Conservation (phyloP, 2,113 vertebrate species). For the Copsychus sechellarum region DNA sequence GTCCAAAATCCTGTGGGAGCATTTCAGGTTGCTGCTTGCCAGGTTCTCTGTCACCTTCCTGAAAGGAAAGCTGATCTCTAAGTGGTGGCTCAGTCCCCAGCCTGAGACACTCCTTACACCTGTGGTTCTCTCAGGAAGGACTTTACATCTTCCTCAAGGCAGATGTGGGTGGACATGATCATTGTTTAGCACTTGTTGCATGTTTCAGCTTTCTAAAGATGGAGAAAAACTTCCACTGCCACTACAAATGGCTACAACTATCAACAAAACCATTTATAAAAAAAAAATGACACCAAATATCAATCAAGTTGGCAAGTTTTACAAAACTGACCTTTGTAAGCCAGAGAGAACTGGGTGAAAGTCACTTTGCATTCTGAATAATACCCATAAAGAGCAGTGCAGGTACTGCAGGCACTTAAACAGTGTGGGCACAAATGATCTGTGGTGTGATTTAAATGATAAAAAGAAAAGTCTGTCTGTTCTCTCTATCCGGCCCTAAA, state of each 20-base stretch:
- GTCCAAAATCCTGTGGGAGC: neutral
- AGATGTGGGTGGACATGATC: neutral
- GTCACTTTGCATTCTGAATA: constrained; percentile 4
- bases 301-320: constrained; percentile 68
- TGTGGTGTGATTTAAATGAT: neutral
- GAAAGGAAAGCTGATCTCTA: neutral
- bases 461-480: neutral
- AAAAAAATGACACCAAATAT: constrained; percentile 47
- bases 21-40: neutral
- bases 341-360: neutral
- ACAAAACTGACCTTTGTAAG: constrained; percentile 31
- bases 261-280: constrained; percentile 62
- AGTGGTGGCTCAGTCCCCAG: neutral
- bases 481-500: neutral
- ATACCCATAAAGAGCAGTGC: neutral
- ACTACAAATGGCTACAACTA: neutral
- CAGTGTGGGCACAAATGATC: neutral
- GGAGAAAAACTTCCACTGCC: constrained; percentile 4
- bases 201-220: constrained; percentile 13
- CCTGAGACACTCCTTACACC: neutral
- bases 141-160: neutral
- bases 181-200: neutral
- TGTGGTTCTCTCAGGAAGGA: neutral
- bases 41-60: neutral
- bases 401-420: neutral